These are phyloP conservation scores for Pristionchus mayeri DNA, from an alignment of 2,888 invertebrate genomes.

Conservation along the genomic window DNA sequence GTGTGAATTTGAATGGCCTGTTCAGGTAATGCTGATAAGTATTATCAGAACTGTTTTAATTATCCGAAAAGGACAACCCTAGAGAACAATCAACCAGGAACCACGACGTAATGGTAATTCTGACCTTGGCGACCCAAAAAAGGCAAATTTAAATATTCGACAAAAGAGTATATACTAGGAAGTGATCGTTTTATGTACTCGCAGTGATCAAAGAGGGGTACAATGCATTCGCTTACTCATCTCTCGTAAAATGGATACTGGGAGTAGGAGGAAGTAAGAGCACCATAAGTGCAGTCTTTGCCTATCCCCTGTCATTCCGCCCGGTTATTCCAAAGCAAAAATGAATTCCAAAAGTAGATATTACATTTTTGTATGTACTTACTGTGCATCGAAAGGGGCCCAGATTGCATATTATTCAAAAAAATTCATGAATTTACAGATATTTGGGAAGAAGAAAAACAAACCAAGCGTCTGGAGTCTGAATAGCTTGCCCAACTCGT, in stretches of 20 bases:
- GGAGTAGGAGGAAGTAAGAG: constrained; percentile 10
- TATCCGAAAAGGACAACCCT: too few relatives aligned
- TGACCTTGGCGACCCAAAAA: too few relatives aligned
- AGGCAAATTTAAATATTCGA: too few relatives aligned
- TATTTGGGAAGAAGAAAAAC: neutral
- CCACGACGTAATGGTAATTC: neutral
- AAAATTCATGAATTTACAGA: too few relatives aligned
- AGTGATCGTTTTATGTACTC: neutral
- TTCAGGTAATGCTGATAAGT: too few relatives aligned
- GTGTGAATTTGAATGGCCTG: too few relatives aligned
- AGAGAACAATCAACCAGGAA: neutral
- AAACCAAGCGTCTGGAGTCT: constrained; percentile 90
- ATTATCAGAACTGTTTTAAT: too few relatives aligned
- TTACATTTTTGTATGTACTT: too few relatives aligned
- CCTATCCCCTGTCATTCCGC: neutral
- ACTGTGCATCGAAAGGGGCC: too few relatives aligned
- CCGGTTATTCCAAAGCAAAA: neutral
- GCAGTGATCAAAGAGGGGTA: constrained; percentile 9
- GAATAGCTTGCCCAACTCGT: constrained; percentile 96
- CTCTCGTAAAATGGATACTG: neutral
- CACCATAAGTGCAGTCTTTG: neutral
- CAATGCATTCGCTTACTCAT: neutral
- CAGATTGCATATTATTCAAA: too few relatives aligned
- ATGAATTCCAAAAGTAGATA: too few relatives aligned
- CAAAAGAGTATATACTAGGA: too few relatives aligned